Evolutionary conservation across 1,140 invertebrate species (phyloP).

Genomic region (Zaprionus camerounensis): DNA sequence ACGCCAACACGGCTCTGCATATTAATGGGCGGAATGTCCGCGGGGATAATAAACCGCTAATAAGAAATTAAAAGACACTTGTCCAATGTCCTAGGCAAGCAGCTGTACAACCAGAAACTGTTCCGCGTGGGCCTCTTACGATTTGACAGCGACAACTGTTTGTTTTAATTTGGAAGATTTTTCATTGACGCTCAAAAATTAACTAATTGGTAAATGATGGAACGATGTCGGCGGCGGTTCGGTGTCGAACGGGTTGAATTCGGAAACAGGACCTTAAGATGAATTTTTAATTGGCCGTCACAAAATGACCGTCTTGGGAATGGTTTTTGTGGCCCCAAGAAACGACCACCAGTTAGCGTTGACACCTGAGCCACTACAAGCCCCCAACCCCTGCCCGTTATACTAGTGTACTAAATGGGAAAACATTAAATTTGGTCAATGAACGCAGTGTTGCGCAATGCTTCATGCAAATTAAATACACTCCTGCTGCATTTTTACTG

Average conservation of each 20-base stretch:
- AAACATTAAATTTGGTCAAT: constrained; percentile 15
- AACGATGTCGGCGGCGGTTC: constrained; percentile 26
- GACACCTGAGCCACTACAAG: constrained; percentile 8
- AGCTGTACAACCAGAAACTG: not conserved
- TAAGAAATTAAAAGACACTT: constrained; percentile 83
- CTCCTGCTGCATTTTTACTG: constrained; percentile 34
- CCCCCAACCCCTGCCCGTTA: too few species aligned
- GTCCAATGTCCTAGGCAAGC: constrained; percentile 26
- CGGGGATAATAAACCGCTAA: constrained; percentile 81
- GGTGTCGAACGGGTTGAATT: constrained; percentile 47
- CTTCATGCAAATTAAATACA: constrained; percentile 66
- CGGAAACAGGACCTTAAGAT: constrained; percentile 28
- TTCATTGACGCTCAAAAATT: constrained; percentile 67
- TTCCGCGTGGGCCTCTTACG: not conserved
- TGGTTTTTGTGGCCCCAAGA: constrained; percentile 31
- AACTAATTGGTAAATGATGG: constrained; percentile 80
- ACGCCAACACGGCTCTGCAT: constrained; percentile 60
- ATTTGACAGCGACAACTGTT: constrained; percentile 57
- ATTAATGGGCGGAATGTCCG: constrained; percentile 75
- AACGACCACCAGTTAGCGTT: constrained; percentile 42
- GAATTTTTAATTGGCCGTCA: constrained; percentile 61
- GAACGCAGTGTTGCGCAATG: constrained; percentile 39
- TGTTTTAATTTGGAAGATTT: constrained; percentile 70
- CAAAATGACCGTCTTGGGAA: constrained; percentile 63
- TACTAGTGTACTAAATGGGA: constrained; percentile 25